phyloP scores from a whole-genome alignment of 2,888 invertebrate species.

The Buathra laborator region DNA sequence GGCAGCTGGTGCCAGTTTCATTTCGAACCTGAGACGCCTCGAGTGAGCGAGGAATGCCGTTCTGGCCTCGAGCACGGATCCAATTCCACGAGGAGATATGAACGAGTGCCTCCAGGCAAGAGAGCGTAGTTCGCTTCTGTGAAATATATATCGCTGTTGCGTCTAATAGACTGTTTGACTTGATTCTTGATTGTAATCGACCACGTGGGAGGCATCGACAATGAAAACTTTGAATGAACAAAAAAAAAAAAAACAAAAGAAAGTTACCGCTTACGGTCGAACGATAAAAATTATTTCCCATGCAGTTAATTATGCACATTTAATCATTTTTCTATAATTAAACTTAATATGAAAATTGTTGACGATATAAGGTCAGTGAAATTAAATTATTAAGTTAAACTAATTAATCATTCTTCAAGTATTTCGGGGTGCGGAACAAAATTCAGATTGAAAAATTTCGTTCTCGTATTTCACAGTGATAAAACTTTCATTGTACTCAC shows the following conservation, averaged over 20 bases:
- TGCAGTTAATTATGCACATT: background rate
- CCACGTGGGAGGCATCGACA: background rate
- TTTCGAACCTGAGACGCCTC: conserved; percentile 59
- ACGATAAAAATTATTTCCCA: background rate
- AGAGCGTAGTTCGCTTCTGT: conserved; percentile 29
- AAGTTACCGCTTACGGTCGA: background rate
- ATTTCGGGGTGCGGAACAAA: background rate
- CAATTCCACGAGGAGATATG: conserved; percentile 59
- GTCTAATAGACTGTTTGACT: conserved; percentile 41
- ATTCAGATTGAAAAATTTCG: background rate
- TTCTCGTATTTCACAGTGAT: conserved; percentile 15
- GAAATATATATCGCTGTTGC: conserved; percentile 55
- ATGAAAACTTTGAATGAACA: background rate
- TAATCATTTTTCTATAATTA: background rate
- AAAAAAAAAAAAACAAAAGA: background rate
- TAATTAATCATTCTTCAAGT: background rate
- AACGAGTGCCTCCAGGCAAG: conserved; percentile 16
- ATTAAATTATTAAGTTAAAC: background rate
- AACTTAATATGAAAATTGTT: background rate
- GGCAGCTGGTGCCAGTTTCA: conserved; percentile 59
- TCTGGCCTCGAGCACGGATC: conserved; percentile 61
- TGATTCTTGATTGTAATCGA: background rate
- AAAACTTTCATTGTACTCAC: conserved; percentile 30
- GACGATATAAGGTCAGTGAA: background rate
- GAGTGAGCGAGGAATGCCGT: conserved; percentile 62